Conservation (phyloP, 37 sponge, comb jelly and placozoan species). For the Sycon ciliatum region DNA sequence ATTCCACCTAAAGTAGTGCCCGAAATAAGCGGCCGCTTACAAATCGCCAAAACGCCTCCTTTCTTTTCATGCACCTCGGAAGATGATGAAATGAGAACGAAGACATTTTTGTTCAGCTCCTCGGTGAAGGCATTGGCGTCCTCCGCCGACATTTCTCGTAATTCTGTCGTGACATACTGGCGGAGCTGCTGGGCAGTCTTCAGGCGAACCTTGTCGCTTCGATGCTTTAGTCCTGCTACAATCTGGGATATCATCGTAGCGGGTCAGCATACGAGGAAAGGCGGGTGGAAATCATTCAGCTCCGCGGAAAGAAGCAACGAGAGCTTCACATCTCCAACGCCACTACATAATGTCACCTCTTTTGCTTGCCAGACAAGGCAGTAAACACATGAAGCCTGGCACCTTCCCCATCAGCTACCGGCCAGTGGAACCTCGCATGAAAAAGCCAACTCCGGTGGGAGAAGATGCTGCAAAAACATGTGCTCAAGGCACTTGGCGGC, state of each 20-base stretch:
- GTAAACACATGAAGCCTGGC: too few species aligned
- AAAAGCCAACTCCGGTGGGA: too few species aligned
- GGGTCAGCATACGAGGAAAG: too few species aligned
- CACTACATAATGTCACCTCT: too few species aligned
- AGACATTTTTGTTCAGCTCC: constrained; percentile 67
- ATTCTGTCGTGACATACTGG: constrained; percentile 60
- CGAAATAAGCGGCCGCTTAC: constrained; percentile 30
- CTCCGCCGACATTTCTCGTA: constrained; percentile 63
- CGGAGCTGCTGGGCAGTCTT: constrained; percentile 59
- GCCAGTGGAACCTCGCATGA: too few species aligned
- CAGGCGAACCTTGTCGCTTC: constrained; percentile 50
- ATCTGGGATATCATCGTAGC: background rate
- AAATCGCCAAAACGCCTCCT: constrained; percentile 81
- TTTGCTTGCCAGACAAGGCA: too few species aligned
- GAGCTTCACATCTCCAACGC: too few species aligned
- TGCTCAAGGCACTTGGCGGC: too few species aligned
- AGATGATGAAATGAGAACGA: constrained; percentile 62
- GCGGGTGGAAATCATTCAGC: too few species aligned
- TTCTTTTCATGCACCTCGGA: constrained; percentile 86
- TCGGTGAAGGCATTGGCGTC: constrained; percentile 44
- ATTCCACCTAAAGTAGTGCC: background rate
- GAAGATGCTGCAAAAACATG: too few species aligned
- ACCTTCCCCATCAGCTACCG: too few species aligned
- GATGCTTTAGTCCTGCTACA: constrained; percentile 46
- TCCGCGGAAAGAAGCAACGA: too few species aligned